These are phyloP conservation scores for Nephrocerus scutellatus DNA, from an alignment of 2,888 invertebrate species.

Conservation along the genomic window DNA sequence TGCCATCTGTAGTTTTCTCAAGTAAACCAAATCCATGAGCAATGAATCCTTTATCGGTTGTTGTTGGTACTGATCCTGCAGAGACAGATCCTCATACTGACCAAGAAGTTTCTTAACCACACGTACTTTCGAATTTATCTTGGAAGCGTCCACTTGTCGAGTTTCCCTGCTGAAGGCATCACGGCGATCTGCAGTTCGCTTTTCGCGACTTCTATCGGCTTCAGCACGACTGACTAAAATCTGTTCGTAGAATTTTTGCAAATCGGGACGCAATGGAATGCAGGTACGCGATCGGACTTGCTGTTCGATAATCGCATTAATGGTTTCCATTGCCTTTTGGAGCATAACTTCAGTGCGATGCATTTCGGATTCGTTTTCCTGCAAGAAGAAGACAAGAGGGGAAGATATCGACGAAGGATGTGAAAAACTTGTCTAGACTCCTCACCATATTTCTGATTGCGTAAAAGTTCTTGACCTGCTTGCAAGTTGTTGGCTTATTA, in stretches of 20 bases:
- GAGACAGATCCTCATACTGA: conserved; percentile 36
- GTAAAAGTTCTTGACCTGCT: conserved; percentile 21
- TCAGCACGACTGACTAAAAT: conserved; percentile 30
- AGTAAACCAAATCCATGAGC: conserved; percentile 30
- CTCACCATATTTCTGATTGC: conserved; percentile 26
- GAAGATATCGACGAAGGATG: not conserved
- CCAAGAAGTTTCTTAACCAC: conserved; percentile 39
- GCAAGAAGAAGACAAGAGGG: not conserved
- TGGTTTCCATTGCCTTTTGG: conserved; percentile 32
- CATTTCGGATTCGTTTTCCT: conserved; percentile 22
- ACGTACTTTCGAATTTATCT: conserved; percentile 32
- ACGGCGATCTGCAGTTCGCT: conserved; percentile 24
- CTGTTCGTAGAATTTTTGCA: conserved; percentile 37
- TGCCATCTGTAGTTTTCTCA: conserved; percentile 27
- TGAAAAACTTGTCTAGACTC: conserved; percentile 21
- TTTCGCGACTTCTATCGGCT: conserved; percentile 30
- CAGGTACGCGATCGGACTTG: conserved; percentile 36
- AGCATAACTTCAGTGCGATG: conserved; percentile 35
- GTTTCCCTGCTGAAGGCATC: conserved; percentile 23
- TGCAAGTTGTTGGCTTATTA: conserved; percentile 25
- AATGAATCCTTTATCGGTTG: conserved; percentile 30
- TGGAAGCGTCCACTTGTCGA: conserved; percentile 24
- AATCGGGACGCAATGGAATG: conserved; percentile 34
- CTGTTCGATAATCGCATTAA: conserved; percentile 40
- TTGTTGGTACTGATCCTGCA: conserved; percentile 32